Evolutionary conservation across 2,113 vertebrate species (phyloP).

Genomic region (Tachycineta bicolor): DNA sequence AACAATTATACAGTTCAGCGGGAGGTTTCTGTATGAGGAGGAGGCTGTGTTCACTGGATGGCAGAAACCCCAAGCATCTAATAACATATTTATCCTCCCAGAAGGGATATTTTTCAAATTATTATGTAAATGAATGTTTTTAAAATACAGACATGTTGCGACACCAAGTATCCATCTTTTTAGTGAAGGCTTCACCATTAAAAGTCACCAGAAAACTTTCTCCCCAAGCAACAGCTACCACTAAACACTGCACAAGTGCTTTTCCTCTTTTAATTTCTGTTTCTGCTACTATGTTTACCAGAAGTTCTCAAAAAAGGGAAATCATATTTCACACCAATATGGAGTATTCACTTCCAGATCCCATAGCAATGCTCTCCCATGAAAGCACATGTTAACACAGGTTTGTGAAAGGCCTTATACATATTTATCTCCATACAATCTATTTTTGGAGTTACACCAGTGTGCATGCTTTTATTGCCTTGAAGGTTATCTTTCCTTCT

Average conservation of each 20-base stretch:
- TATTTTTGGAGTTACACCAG: slow-evolving; percentile 1
- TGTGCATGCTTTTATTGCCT: not conserved
- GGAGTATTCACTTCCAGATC: not conserved
- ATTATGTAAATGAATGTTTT: not conserved
- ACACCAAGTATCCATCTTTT: not conserved
- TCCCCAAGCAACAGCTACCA: not conserved
- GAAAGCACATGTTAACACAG: not conserved
- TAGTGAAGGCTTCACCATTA: not conserved
- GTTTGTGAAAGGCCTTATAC: not conserved
- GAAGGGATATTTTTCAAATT: not conserved
- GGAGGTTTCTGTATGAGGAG: not conserved
- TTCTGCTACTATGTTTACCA: not conserved
- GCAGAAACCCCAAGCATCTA: not conserved
- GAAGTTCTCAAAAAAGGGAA: not conserved
- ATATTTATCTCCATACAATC: not conserved
- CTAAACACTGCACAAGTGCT: not conserved
- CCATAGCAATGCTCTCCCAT: not conserved
- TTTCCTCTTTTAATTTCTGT: not conserved
- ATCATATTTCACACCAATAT: not conserved
- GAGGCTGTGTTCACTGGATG: not conserved
- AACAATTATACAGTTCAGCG: not conserved
- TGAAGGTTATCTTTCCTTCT: slow-evolving; percentile 12
- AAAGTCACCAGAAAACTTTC: not conserved
- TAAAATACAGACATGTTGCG: not conserved
- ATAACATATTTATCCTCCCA: not conserved